A percentile compares a stretch with the other conserved stretches of the same genome.
Conservation (phyloP, 2,888 invertebrate genomes). For the Balanococcus diminutus region DNA sequence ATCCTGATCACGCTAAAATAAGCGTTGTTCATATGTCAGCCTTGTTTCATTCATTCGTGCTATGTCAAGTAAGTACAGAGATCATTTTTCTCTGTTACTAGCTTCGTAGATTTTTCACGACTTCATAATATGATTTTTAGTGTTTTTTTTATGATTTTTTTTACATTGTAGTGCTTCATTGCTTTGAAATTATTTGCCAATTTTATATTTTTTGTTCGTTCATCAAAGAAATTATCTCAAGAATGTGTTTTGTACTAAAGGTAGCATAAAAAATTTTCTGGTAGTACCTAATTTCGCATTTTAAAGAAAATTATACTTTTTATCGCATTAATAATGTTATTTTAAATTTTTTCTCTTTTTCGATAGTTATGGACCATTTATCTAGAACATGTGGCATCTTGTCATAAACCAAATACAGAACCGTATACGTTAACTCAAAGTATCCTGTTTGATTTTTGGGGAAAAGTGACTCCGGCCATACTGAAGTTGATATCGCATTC, state of each 20-base stretch:
- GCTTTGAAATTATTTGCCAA: neutral
- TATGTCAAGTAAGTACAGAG: conserved; percentile 81
- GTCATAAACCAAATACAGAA: conserved; percentile 72
- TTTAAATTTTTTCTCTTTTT: neutral
- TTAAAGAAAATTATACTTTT: neutral
- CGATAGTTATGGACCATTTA: conserved; percentile 94
- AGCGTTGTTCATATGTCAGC: conserved; percentile 95
- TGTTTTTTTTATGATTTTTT: no score
- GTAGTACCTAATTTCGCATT: neutral
- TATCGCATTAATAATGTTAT: neutral
- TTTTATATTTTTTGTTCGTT: conserved; percentile 1
- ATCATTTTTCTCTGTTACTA: neutral
- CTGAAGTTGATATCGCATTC: conserved; percentile 90
- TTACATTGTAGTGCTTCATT: neutral
- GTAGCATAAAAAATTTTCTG: neutral
- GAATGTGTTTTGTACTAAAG: no score
- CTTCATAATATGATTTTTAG: no score
- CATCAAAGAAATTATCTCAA: no score
- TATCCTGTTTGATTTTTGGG: conserved; percentile 97
- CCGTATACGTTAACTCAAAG: conserved; percentile 76
- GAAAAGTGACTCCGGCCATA: conserved; percentile 94
- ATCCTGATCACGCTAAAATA: conserved; percentile 89
- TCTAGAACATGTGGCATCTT: conserved; percentile 83
- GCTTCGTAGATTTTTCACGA: no score
- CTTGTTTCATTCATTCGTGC: conserved; percentile 93